Percentiles rank a stretch among this genome's conserved stretches.
Conservation (phyloP, 2,113 vertebrate genomes). For the Serilophus lunatus region DNA sequence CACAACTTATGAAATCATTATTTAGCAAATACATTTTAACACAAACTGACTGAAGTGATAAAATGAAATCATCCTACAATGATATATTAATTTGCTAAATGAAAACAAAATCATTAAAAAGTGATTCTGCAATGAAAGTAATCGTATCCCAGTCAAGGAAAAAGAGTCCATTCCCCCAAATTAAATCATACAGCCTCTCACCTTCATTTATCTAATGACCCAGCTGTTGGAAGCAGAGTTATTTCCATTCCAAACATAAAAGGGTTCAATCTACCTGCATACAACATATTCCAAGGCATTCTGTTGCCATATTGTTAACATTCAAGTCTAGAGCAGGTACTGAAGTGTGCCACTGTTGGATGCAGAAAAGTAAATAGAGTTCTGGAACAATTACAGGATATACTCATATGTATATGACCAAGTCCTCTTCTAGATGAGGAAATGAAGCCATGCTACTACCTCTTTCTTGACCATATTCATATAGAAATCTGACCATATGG, state of each 20-base stretch:
- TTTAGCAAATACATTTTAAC: background rate
- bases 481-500: background rate
- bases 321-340: background rate
- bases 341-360: background rate
- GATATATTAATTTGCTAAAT: background rate
- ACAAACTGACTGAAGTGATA: background rate
- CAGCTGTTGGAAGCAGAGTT: slow-evolving; percentile 25
- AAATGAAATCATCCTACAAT: background rate
- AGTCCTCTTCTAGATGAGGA: background rate
- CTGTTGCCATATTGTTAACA: background rate
- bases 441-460: background rate
- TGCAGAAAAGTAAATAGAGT: background rate
- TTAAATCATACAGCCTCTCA: background rate
- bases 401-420: background rate
- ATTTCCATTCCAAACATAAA: slow-evolving; percentile 39
- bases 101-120: background rate
- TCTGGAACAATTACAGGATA: background rate
- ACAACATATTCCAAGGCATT: slow-evolving; percentile 10
- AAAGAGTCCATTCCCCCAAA: slow-evolving; percentile 14
- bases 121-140: background rate
- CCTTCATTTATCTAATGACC: background rate
- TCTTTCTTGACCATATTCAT: background rate
- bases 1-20: background rate
- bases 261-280: slow-evolving; percentile 73
- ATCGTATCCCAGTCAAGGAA: background rate